Evolutionary conservation across 2,888 invertebrate species (phyloP).

Genomic region (Acanthoscelides obtectus): DNA sequence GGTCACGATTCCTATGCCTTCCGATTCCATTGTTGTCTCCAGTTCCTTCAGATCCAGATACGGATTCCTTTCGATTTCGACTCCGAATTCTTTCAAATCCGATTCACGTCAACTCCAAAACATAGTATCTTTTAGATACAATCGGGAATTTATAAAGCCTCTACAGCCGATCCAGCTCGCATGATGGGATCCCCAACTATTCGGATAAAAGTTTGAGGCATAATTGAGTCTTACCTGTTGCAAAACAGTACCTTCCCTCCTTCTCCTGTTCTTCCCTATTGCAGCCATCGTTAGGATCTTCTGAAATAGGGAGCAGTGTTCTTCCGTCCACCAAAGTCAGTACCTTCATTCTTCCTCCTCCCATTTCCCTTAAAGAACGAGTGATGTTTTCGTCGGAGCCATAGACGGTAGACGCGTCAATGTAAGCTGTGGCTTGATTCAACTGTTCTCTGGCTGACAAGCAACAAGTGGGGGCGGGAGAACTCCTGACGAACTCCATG

Average conservation of each 20-base stretch:
- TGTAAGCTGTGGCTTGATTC: constrained; percentile 75
- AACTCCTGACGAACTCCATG: constrained; percentile 82
- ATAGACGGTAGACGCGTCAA: constrained; percentile 82
- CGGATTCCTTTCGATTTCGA: too few relatives aligned
- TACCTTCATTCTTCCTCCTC: constrained; percentile 63
- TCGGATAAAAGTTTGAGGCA: too few relatives aligned
- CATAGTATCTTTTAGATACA: too few relatives aligned
- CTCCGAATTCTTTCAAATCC: too few relatives aligned
- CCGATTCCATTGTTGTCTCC: too few relatives aligned
- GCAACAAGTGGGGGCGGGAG: constrained; percentile 71
- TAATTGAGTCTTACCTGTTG: too few relatives aligned
- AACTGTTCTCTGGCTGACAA: constrained; percentile 79
- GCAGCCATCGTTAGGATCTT: constrained; percentile 70
- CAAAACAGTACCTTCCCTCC: constrained; percentile 75
- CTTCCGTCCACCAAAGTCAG: constrained; percentile 58
- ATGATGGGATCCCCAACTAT: too few relatives aligned
- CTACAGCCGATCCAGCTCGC: too few relatives aligned
- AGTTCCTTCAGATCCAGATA: too few relatives aligned
- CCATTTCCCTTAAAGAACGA: constrained; percentile 49
- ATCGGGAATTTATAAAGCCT: too few relatives aligned
- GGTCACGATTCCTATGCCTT: too few relatives aligned
- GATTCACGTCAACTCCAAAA: too few relatives aligned
- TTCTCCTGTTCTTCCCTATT: constrained; percentile 64
- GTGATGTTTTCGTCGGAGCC: constrained; percentile 57
- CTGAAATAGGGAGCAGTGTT: constrained; percentile 65